phyloP scores from a whole-genome alignment of 2,888 invertebrate species.

The Antheraea yamamai region DNA sequence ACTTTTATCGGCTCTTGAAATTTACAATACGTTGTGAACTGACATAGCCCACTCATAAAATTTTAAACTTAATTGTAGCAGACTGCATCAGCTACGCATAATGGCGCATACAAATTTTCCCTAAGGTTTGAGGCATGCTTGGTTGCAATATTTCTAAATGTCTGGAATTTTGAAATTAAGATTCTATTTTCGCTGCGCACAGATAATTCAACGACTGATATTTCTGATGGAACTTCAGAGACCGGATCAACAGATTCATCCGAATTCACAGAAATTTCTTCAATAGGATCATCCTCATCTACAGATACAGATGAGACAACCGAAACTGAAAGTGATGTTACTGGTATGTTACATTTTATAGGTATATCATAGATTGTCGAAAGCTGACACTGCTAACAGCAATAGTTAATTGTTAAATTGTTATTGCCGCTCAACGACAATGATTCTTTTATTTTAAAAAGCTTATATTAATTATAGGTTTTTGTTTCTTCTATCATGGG shows the following conservation, averaged over 20 bases:
- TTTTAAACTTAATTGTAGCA: background rate
- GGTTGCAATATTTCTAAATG: background rate
- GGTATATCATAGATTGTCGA: background rate
- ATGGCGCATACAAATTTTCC: no score
- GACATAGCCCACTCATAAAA: background rate
- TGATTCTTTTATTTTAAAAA: no score
- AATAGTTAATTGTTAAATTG: background rate
- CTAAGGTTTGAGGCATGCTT: background rate
- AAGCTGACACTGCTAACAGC: background rate
- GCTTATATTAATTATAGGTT: no score
- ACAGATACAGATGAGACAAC: constrained; percentile 20
- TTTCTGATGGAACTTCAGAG: background rate
- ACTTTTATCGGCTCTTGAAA: background rate
- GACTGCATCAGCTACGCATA: background rate
- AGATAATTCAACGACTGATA: background rate
- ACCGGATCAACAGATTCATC: background rate
- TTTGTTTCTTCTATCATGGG: no score
- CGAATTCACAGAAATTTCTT: constrained; percentile 4
- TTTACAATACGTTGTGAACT: background rate
- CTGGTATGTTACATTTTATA: constrained; percentile 22
- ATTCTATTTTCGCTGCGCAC: background rate
- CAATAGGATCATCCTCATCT: constrained; percentile 7
- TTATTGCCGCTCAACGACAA: no score
- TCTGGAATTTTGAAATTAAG: background rate
- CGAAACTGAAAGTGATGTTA: constrained; percentile 34